Evolutionary conservation across 1,140 invertebrate genomes (phyloP).

Genomic region (Aethina tumida): DNA sequence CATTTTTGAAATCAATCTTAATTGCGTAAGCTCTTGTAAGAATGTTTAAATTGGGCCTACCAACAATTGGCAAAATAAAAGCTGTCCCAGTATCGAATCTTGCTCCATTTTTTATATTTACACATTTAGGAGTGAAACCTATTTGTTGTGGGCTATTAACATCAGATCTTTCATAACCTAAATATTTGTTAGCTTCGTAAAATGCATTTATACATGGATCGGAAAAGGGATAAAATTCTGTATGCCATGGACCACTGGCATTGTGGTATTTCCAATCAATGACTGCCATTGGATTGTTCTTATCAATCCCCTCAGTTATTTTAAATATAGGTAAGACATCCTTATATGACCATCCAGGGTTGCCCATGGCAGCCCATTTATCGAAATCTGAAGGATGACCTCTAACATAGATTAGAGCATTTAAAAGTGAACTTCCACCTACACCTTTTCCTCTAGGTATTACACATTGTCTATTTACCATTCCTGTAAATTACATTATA

Average conservation of each 20-base stretch:
- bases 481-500: slow-evolving; percentile 3
- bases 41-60: slow-evolving; percentile 58
- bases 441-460: slow-evolving; percentile 34
- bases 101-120: slow-evolving; percentile 39
- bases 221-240: not conserved
- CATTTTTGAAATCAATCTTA: slow-evolving; percentile 60
- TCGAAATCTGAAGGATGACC: slow-evolving; percentile 53
- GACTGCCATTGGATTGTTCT: not conserved
- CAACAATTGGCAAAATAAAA: slow-evolving; percentile 58
- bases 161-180: slow-evolving; percentile 45
- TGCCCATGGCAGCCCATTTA: slow-evolving; percentile 48
- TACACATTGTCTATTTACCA: slow-evolving; percentile 24
- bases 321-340: slow-evolving; percentile 49
- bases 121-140: too few relatives aligned
- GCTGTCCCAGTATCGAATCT: slow-evolving; percentile 60
- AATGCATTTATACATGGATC: slow-evolving; percentile 38
- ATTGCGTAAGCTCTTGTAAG: slow-evolving; percentile 58
- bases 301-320: slow-evolving; percentile 29
- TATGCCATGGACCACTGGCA: not conserved
- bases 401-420: slow-evolving; percentile 55
- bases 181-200: slow-evolving; percentile 43
- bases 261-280: not conserved
- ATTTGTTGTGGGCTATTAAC: slow-evolving; percentile 38
- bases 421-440: slow-evolving; percentile 49
- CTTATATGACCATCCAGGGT: slow-evolving; percentile 53